These are phyloP conservation scores for Mizuhopecten yessoensis DNA, from an alignment of 1,140 invertebrate species.

Conservation along the genomic window DNA sequence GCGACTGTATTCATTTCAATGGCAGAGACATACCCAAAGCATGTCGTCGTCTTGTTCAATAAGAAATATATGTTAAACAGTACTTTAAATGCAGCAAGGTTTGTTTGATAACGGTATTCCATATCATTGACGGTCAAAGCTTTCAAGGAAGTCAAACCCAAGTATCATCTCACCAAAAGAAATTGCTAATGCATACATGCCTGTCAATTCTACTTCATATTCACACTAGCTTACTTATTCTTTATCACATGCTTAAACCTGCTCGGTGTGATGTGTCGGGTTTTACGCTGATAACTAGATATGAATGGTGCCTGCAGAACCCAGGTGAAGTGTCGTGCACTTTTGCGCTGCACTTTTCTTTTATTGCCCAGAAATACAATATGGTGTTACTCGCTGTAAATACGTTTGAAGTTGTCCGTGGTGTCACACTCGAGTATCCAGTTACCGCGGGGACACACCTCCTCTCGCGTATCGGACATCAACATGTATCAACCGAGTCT, in stretches of 20 bases:
- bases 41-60: not conserved
- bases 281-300: not conserved
- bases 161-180: not conserved
- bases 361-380: slow-evolving; percentile 16
- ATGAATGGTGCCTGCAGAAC: not conserved
- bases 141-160: not conserved
- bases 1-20: slow-evolving; percentile 21
- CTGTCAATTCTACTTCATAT: not conserved
- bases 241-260: not conserved
- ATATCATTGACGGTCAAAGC: not conserved
- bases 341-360: not conserved
- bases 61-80: not conserved
- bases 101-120: not conserved
- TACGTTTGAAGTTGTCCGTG: not conserved
- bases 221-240: not conserved
- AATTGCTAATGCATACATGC: not conserved
- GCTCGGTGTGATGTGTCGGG: not conserved
- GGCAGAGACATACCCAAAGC: not conserved
- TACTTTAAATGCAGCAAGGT: not conserved
- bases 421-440: not conserved
- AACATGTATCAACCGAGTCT: too few species aligned
- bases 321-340: not conserved
- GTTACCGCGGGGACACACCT: not conserved
- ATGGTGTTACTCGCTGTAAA: not conserved
- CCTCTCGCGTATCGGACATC: too few species aligned